These are phyloP conservation scores for Lycaena phlaeas DNA, from an alignment of 2,888 invertebrate species.

Conservation along the genomic window DNA sequence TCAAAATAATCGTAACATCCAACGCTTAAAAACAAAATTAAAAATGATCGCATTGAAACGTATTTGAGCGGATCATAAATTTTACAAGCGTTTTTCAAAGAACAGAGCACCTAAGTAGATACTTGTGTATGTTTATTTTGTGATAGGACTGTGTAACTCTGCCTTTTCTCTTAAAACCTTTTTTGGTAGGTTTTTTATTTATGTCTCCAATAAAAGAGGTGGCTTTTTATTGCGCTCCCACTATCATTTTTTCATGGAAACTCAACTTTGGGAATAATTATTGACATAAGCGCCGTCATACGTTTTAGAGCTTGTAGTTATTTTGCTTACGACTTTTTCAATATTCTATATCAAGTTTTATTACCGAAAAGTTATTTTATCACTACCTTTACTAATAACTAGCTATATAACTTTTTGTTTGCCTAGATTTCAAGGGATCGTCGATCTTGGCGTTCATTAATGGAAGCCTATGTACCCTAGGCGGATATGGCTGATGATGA, in stretches of 20 bases:
- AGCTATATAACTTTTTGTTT: too few species aligned
- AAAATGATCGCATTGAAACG: conserved; percentile 28
- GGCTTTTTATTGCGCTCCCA: conserved; percentile 38
- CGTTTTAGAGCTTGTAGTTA: too few species aligned
- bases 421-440: too few species aligned
- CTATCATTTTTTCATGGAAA: conserved; percentile 58
- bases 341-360: too few species aligned
- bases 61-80: conserved; percentile 66
- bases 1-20: too few species aligned
- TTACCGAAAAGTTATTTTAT: too few species aligned
- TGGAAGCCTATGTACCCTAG: too few species aligned
- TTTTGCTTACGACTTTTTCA: too few species aligned
- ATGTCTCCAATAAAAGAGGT: conserved; percentile 59
- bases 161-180: conserved; percentile 51
- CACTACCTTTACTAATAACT: too few species aligned
- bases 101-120: conserved; percentile 64
- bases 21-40: conserved; percentile 1
- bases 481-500: too few species aligned
- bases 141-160: conserved; percentile 67
- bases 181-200: conserved; percentile 45
- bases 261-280: conserved; percentile 29
- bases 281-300: conserved; percentile 11
- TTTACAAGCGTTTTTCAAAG: conserved; percentile 61
- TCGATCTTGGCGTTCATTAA: too few species aligned
- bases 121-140: conserved; percentile 65